Base-by-base conservation (phyloP, 2,888 invertebrate species). In the Lithophane socia region DNA sequence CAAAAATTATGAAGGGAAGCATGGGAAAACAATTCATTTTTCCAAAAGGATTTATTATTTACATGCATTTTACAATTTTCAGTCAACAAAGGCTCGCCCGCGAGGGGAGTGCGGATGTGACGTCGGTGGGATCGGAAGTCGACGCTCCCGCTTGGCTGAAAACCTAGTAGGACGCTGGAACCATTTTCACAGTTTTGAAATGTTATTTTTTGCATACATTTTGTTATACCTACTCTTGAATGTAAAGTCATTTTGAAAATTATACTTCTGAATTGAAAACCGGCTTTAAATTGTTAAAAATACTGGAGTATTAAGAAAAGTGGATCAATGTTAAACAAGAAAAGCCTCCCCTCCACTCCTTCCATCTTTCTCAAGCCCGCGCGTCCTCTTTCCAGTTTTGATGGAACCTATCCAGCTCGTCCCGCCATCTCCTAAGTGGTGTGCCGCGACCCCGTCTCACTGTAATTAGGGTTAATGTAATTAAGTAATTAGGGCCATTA, bases 1-100 rank as follows among this genome's bases (percentile, higher is more conserved):
- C n/a, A 58, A 75, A 81, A 56, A 65, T 44, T 21, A 58, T 47
- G 9, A 7, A 61, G 47, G 63, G 13, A 61, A 68, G 24, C 49
- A 63, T 54, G 67, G 60, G 60, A 78, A 67, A 70, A 70, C 74
- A 78, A 75, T 82, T 77, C 60, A 86, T 79, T 80, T 82, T 79
- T 72, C n/a, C 37, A 67, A 82, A 83, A 77, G 80, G 80, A 86
- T 88, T 88, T 89, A 90, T 88, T 88, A 89, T 90, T 89, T 90
- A 86, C 86, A 88, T 87, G 83, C 81, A 86, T 88, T 91, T 88
- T 83, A 88, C 85, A 87, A 89, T 87, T 86, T 90, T 86, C 85
- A 84, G 72, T 81, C 87, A 88, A 88, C 88, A 88, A 90, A 88
- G 84, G 77, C 73, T 74, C 78, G 81, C 70, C 82, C 84, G 84